Evolutionary conservation across 1,140 invertebrate species (phyloP).

Genomic region (Magallana angulata): DNA sequence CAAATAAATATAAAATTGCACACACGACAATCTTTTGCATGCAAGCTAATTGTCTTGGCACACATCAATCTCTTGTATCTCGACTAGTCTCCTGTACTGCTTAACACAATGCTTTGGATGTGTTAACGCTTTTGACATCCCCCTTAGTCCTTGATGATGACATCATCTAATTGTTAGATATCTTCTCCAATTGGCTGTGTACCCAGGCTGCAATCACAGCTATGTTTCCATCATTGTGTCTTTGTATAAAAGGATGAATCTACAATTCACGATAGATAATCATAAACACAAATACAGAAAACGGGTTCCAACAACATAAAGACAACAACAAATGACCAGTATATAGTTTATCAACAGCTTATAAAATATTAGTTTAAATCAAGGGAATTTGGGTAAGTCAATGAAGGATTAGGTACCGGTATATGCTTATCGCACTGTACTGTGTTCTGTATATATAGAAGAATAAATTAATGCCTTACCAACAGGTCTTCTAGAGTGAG

Average conservation of each 20-base stretch:
- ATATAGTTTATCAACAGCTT: too few relatives aligned
- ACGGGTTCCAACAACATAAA: not conserved
- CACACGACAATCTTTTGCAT: not conserved
- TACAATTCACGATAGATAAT: constrained; percentile 46
- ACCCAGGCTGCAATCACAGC: constrained; percentile 63
- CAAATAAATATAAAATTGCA: not conserved
- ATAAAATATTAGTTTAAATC: too few relatives aligned
- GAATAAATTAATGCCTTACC: constrained; percentile 46
- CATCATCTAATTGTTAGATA: not conserved
- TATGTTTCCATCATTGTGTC: constrained; percentile 60
- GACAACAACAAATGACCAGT: not conserved
- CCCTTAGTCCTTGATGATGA: not conserved
- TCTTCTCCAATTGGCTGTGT: constrained; percentile 18
- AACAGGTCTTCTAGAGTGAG: constrained; percentile 56
- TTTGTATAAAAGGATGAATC: constrained; percentile 65
- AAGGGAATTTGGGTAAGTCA: too few relatives aligned
- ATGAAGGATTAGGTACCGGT: too few relatives aligned
- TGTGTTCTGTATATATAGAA: too few relatives aligned
- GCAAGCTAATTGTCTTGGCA: too few relatives aligned
- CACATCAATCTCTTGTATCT: not conserved
- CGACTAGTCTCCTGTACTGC: not conserved
- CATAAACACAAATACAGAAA: not conserved
- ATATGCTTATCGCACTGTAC: too few relatives aligned
- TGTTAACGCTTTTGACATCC: not conserved
- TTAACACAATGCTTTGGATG: too few relatives aligned